Conservation (phyloP, 2,888 invertebrate genomes). For the Idaea dimidiata region DNA sequence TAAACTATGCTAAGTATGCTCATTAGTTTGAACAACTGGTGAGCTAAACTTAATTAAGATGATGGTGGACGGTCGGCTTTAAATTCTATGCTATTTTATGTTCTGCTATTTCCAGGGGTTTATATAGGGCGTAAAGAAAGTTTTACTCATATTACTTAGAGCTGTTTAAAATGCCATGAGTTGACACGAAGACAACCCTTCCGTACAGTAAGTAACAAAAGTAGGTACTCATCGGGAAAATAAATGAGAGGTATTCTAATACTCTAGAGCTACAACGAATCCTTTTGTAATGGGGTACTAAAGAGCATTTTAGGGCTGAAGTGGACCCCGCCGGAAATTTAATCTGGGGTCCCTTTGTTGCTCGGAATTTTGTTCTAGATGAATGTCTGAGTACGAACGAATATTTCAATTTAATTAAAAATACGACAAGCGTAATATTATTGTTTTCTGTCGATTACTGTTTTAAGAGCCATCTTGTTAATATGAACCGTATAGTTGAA, state of each 20-base stretch:
- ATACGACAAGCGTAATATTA: slow-evolving; percentile 52
- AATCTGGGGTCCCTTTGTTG: slow-evolving; percentile 74
- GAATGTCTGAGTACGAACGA: slow-evolving; percentile 67
- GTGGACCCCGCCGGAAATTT: slow-evolving; percentile 77
- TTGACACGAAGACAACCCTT: neutral
- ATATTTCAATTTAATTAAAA: slow-evolving; percentile 76
- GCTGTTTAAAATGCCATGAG: slow-evolving; percentile 8
- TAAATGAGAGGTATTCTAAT: slow-evolving; percentile 64
- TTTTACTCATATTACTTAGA: slow-evolving; percentile 5
- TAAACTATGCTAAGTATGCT: too few relatives aligned
- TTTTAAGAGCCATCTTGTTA: slow-evolving; percentile 43
- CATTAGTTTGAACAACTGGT: too few relatives aligned
- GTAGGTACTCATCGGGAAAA: slow-evolving; percentile 52
- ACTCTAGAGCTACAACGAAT: slow-evolving; percentile 60
- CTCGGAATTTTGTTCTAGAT: slow-evolving; percentile 67
- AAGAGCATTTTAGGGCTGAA: slow-evolving; percentile 70
- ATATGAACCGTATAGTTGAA: slow-evolving; percentile 31
- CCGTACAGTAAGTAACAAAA: slow-evolving; percentile 30
- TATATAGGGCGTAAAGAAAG: neutral
- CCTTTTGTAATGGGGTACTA: slow-evolving; percentile 74
- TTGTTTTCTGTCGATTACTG: slow-evolving; percentile 49
- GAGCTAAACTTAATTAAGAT: too few relatives aligned
- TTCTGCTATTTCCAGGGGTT: neutral
- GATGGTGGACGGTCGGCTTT: too few relatives aligned
- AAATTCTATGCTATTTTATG: too few relatives aligned